These are phyloP conservation scores for Brachionichthys hirsutus DNA, from an alignment of 2,113 vertebrate genomes.

Conservation along the genomic window DNA sequence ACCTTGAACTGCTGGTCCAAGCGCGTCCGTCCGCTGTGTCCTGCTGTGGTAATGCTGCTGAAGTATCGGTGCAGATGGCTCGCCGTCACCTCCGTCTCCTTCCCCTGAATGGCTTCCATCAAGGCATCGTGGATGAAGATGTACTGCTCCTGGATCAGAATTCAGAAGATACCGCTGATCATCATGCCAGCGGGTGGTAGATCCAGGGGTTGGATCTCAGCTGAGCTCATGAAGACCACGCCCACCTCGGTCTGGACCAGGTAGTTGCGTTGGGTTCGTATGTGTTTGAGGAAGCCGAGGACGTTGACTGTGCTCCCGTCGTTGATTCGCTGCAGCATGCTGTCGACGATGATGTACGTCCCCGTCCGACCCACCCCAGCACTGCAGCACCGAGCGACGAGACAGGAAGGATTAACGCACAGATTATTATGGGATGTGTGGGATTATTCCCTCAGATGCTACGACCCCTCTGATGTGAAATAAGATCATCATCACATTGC, in stretches of 20 bases:
- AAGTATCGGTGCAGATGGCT: slow-evolving; percentile 89
- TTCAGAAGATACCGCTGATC: neutral
- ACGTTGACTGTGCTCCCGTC: slow-evolving; percentile 92
- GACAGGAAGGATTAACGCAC: too few relatives aligned
- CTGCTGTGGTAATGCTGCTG: slow-evolving; percentile 87
- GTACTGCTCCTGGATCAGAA: slow-evolving; percentile 87
- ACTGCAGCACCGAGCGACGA: slow-evolving; percentile 67
- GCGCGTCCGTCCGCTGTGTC: slow-evolving; percentile 82
- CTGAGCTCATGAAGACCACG: neutral
- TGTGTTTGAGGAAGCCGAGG: slow-evolving; percentile 94
- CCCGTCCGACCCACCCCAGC: slow-evolving; percentile 94
- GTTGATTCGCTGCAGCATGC: slow-evolving; percentile 94
- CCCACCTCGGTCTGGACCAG: slow-evolving; percentile 97
- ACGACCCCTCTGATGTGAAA: too few relatives aligned
- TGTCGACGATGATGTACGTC: slow-evolving; percentile 94
- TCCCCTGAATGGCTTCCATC: slow-evolving; percentile 91
- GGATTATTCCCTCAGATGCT: too few relatives aligned
- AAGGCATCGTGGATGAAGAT: slow-evolving; percentile 95
- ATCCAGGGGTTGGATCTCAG: too few relatives aligned
- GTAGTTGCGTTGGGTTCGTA: slow-evolving; percentile 96
- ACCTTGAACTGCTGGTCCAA: slow-evolving; percentile 95
- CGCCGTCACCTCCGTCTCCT: slow-evolving; percentile 88
- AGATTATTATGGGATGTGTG: too few relatives aligned
- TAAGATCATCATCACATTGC: too few relatives aligned
- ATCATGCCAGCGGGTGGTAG: too few relatives aligned